Base-by-base conservation (phyloP, 2,888 invertebrate species). In the Xylocampa areola region DNA sequence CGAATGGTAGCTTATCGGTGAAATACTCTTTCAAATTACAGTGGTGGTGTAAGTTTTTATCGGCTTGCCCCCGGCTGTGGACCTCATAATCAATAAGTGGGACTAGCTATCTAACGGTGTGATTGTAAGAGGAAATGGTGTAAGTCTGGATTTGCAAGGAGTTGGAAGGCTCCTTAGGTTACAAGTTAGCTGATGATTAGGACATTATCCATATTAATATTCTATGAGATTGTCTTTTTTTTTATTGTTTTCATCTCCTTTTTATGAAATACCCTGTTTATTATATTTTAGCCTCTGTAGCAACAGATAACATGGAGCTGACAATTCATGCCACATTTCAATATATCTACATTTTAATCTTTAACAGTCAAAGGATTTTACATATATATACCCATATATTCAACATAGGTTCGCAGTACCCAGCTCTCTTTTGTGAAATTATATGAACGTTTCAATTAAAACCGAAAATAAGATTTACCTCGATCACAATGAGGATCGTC, bases 31-130 rank as follows among this genome's bases (percentile, higher is more conserved):
- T 82, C 77, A 84, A 88, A 89, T 86, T 87, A 85, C 86, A 85
- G 84, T 79, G 72, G 67, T 63, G 58, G 85, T 75, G 79, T 76
- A 83, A 88, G 87, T 90, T 91, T 90, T 91, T 92, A 91, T 91
- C 91, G 71, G 80, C 43, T 21, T 37, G 86, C 89, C 80, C 63
- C 75, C 69, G 86, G 90, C 81, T 71, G 51, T 67, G 73, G 81
- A 79, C 71, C 50, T 52, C 54, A 53, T 82, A 87, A 87, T 88
- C 87, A 88, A 88, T 87, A 83, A 83, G 60, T 63, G 51, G 45
- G 58, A 79, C 73, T 73, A 76, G 63, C 57, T 50, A 72, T 44
- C 53, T 70, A 68, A 50, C 37, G 40, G 53, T 48, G 27, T 16
- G 36, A 51, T 52, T 70, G 48, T 32, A 14, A 43, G 37, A 54